Percentiles rank a stretch among this genome's conserved stretches.
phyloP scores from a whole-genome alignment of 1,140 invertebrate species.

The Eulimnadia texana region DNA sequence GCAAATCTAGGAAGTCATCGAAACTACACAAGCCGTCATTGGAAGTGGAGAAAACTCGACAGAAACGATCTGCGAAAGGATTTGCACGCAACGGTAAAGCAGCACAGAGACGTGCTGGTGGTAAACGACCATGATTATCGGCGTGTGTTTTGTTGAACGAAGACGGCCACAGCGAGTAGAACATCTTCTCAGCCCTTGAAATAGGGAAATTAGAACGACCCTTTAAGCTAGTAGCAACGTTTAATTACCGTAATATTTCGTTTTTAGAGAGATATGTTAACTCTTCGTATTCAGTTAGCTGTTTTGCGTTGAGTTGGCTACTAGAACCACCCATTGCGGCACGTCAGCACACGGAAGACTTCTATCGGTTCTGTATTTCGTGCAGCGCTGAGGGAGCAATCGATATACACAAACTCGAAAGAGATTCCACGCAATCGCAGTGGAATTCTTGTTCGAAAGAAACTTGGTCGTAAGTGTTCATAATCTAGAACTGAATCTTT shows the following conservation, averaged over 20 bases:
- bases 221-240: background rate
- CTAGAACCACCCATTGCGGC: background rate
- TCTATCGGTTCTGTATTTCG: too few species aligned
- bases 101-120: background rate
- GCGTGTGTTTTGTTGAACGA: background rate
- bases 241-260: background rate
- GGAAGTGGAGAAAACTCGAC: constrained; percentile 83
- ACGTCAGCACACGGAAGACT: too few species aligned
- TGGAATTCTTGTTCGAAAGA: too few species aligned
- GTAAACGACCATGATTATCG: background rate
- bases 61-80: constrained; percentile 81
- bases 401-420: too few species aligned
- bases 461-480: too few species aligned
- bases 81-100: constrained; percentile 43
- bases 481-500: too few species aligned
- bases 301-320: background rate
- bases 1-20: constrained; percentile 93
- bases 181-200: background rate
- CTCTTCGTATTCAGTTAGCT: background rate
- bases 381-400: too few species aligned
- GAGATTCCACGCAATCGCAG: too few species aligned
- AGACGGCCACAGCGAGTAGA: background rate
- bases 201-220: background rate
- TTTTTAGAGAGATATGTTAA: background rate
- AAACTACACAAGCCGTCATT: constrained; percentile 79